A percentile compares a stretch with the other conserved stretches of the same genome.
phyloP scores from a whole-genome alignment of 2,888 invertebrate species.

The Idaea straminata region DNA sequence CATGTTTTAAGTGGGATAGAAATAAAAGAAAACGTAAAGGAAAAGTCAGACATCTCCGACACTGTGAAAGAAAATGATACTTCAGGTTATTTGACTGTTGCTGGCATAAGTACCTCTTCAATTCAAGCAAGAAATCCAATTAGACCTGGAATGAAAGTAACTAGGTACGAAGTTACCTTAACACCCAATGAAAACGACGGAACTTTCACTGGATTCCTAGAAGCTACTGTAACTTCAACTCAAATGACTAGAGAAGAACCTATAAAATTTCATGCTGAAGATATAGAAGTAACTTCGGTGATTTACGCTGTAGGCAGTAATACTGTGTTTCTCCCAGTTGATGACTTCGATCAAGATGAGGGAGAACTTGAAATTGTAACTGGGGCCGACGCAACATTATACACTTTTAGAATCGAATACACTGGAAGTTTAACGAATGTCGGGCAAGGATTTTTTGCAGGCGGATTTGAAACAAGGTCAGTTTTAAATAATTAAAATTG shows the following conservation, averaged over 20 bases:
- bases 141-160: slow-evolving; percentile 49
- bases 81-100: background rate
- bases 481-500: slow-evolving; percentile 21
- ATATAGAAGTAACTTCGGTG: slow-evolving; percentile 41
- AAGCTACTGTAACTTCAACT: slow-evolving; percentile 37
- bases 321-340: slow-evolving; percentile 19
- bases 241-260: slow-evolving; percentile 37
- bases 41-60: background rate
- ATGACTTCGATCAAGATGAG: slow-evolving; percentile 32
- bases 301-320: slow-evolving; percentile 37
- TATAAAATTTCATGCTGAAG: slow-evolving; percentile 39
- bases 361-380: slow-evolving; percentile 45
- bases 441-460: slow-evolving; percentile 44
- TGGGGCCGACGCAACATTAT: slow-evolving; percentile 31
- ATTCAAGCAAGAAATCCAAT: slow-evolving; percentile 31
- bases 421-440: slow-evolving; percentile 34
- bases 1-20: background rate
- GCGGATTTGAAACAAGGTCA: slow-evolving; percentile 41
- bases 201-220: slow-evolving; percentile 42
- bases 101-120: background rate
- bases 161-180: slow-evolving; percentile 42
- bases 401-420: slow-evolving; percentile 46
- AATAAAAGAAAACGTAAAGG: slow-evolving; percentile 6
- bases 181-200: slow-evolving; percentile 33
- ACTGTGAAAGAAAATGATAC: background rate